phyloP scores from a whole-genome alignment of 1,140 invertebrate species.

The Hestina assimilis region DNA sequence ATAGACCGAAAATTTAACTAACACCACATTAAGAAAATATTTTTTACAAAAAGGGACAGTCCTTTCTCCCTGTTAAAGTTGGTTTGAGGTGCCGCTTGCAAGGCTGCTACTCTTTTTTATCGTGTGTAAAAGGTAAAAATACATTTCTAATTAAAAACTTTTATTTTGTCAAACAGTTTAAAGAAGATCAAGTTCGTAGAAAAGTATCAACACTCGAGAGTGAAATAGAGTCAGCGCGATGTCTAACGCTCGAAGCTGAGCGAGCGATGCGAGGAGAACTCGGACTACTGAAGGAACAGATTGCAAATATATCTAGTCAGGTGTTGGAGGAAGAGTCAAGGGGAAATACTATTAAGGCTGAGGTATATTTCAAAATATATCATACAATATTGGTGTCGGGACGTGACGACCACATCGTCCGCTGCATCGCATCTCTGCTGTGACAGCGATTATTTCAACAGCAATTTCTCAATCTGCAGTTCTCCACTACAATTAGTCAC shows the following conservation, averaged over 20 bases:
- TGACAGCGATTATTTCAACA: too few relatives aligned
- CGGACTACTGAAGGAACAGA: slow-evolving; percentile 40
- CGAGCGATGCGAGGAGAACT: slow-evolving; percentile 49
- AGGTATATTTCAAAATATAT: slow-evolving; percentile 31
- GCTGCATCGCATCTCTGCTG: too few relatives aligned
- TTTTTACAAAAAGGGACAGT: too few relatives aligned
- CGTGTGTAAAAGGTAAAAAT: background rate
- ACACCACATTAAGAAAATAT: too few relatives aligned
- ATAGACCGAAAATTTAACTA: too few relatives aligned
- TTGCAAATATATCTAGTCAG: slow-evolving; percentile 38
- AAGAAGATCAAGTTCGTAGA: slow-evolving; percentile 58
- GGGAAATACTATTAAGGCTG: slow-evolving; percentile 31
- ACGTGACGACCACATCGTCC: too few relatives aligned
- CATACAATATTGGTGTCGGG: too few relatives aligned
- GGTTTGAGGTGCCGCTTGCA: too few relatives aligned
- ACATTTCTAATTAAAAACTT: background rate
- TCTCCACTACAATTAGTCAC: too few relatives aligned
- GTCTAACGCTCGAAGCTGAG: slow-evolving; percentile 46
- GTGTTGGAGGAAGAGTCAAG: slow-evolving; percentile 40
- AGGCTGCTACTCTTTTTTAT: too few relatives aligned
- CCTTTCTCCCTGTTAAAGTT: too few relatives aligned
- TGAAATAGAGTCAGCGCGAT: slow-evolving; percentile 42
- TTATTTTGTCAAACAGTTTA: slow-evolving; percentile 38
- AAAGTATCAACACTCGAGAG: slow-evolving; percentile 38
- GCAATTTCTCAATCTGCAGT: too few relatives aligned